Evolutionary conservation across 2,113 vertebrate genomes (phyloP).

Genomic region (Aythya baeri): DNA sequence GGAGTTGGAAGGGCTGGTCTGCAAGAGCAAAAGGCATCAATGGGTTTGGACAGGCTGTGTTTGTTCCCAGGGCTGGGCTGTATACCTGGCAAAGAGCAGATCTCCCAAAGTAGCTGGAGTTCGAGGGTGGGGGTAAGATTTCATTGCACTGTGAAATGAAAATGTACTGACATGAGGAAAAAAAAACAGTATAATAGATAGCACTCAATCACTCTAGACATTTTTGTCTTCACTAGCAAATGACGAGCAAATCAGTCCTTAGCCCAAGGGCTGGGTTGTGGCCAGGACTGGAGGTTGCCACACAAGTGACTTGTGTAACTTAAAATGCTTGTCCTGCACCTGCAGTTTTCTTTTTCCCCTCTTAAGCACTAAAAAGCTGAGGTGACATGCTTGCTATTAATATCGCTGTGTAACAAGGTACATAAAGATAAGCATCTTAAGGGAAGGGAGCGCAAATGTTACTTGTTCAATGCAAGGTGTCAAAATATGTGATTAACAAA

Average conservation of each 20-base stretch:
- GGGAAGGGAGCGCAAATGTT: neutral
- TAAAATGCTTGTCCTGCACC: neutral
- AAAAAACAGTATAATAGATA: neutral
- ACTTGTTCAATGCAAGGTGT: neutral
- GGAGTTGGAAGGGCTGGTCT: neutral
- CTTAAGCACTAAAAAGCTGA: neutral
- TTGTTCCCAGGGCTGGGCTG: neutral
- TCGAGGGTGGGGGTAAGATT: neutral
- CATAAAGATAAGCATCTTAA: neutral
- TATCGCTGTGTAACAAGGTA: neutral
- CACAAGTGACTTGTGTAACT: neutral
- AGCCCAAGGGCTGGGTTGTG: neutral
- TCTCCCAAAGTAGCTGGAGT: neutral
- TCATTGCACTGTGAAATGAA: neutral
- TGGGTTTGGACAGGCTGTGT: neutral
- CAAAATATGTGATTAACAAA: slow-evolving; percentile 1
- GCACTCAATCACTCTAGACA: neutral
- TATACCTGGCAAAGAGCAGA: neutral
- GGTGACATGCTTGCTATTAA: neutral
- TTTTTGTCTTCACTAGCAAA: slow-evolving; percentile 9
- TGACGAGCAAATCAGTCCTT: neutral
- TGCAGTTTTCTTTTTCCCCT: neutral
- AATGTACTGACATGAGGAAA: neutral
- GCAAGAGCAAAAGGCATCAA: neutral
- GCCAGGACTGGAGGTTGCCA: neutral